Conservation (phyloP, 2,113 vertebrate species). For the Suricata suricatta region DNA sequence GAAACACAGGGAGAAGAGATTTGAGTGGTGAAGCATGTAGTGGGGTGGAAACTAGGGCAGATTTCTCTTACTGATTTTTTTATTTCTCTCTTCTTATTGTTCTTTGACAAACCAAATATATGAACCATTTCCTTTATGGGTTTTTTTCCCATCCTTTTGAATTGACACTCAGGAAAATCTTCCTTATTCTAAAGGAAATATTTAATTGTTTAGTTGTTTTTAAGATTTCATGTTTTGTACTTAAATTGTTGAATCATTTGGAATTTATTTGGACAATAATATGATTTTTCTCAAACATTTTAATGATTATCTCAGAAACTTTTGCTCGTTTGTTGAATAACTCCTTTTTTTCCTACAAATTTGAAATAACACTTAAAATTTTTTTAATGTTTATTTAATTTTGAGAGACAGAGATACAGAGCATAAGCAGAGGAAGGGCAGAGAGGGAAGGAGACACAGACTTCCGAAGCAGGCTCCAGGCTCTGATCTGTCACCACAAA, state of each 20-base stretch:
- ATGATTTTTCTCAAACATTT: conserved; percentile 17
- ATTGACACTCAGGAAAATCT: neutral
- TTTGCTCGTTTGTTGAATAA: conserved; percentile 47
- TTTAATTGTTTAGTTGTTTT: neutral
- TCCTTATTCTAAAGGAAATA: neutral
- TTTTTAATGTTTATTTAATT: no score
- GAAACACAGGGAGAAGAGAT: neutral
- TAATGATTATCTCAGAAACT: conserved; percentile 34
- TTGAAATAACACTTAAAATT: neutral
- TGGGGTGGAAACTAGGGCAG: neutral
- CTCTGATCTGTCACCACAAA: no score
- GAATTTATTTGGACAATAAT: conserved; percentile 13
- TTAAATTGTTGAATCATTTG: conserved; percentile 28
- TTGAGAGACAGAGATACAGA: no score
- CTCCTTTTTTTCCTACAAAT: neutral
- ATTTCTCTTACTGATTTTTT: neutral
- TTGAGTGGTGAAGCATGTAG: neutral
- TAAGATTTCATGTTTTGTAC: neutral
- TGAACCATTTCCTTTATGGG: neutral
- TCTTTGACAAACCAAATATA: neutral
- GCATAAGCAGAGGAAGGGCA: no score
- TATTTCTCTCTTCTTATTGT: neutral
- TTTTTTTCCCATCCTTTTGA: neutral
- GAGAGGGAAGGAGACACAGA: neutral
- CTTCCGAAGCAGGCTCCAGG: no score